Percentiles rank a stretch among this genome's conserved stretches.
These are phyloP conservation scores for Lemur catta DNA, from an alignment of 2,797 vertebrate genomes.

Conservation along the genomic window DNA sequence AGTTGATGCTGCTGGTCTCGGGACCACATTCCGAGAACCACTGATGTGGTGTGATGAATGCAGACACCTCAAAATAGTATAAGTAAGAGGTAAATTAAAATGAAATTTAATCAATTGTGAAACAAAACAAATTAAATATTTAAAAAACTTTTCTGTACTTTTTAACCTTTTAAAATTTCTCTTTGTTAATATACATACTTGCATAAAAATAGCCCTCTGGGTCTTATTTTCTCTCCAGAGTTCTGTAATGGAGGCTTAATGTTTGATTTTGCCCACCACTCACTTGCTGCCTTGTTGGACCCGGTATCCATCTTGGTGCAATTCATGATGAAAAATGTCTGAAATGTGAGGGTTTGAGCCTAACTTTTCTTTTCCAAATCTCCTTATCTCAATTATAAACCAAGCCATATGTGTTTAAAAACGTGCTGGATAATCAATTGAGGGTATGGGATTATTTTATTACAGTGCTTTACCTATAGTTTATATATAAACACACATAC, in stretches of 20 bases:
- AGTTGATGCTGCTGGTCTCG: neutral
- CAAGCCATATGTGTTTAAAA: neutral
- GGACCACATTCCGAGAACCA: accelerated
- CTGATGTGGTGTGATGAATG: accelerated
- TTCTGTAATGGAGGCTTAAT: neutral
- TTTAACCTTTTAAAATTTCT: neutral
- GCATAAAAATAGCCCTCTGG: neutral
- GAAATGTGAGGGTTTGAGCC: neutral
- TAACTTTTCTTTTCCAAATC: neutral
- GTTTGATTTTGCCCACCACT: neutral
- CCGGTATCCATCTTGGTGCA: no score
- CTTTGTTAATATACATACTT: neutral
- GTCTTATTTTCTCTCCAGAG: neutral
- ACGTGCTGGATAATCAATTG: neutral
- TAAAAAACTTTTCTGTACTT: neutral
- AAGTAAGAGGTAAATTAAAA: neutral
- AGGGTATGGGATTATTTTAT: neutral
- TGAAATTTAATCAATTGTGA: neutral
- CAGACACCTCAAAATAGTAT: neutral
- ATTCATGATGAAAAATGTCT: neutral
- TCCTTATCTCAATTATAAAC: neutral
- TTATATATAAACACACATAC: neutral
- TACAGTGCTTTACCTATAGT: neutral
- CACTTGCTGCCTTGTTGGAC: accelerated
- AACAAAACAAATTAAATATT: neutral